phyloP scores from a whole-genome alignment of 2,888 invertebrate genomes.

The Clusia tigrina region DNA sequence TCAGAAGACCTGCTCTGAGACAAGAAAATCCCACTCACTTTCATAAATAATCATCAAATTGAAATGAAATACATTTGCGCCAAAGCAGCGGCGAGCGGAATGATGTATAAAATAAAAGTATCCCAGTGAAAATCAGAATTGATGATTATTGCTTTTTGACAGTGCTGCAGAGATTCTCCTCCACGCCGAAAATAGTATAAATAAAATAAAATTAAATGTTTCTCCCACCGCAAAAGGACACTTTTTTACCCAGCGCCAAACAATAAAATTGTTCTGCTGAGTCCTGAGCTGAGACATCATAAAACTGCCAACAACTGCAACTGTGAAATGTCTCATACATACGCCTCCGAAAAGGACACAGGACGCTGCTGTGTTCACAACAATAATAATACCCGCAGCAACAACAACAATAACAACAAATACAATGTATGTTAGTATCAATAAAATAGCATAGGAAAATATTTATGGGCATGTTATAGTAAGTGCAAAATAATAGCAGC shows the following conservation, averaged over 20 bases:
- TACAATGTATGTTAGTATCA: conserved; percentile 45
- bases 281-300: conserved; percentile 27
- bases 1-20: no score
- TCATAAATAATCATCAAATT: conserved; percentile 61
- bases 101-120: background rate
- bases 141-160: conserved; percentile 65
- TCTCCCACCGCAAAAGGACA: conserved; percentile 43
- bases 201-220: no score
- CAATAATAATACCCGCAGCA: conserved; percentile 9
- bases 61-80: conserved; percentile 48
- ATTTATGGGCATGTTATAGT: conserved; percentile 56
- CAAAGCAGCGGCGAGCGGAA: conserved; percentile 18
- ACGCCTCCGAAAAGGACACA: background rate
- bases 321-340: conserved; percentile 37
- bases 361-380: background rate
- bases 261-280: conserved; percentile 33
- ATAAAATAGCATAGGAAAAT: conserved; percentile 50
- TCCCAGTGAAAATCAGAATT: conserved; percentile 60
- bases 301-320: conserved; percentile 47
- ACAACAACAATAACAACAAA: conserved; percentile 1
- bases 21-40: no score
- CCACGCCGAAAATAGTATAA: no score
- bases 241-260: conserved; percentile 32
- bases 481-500: conserved; percentile 54
- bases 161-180: conserved; percentile 45